Base-by-base conservation (phyloP, 2,888 invertebrate genomes). In the Sinelater perroti region DNA sequence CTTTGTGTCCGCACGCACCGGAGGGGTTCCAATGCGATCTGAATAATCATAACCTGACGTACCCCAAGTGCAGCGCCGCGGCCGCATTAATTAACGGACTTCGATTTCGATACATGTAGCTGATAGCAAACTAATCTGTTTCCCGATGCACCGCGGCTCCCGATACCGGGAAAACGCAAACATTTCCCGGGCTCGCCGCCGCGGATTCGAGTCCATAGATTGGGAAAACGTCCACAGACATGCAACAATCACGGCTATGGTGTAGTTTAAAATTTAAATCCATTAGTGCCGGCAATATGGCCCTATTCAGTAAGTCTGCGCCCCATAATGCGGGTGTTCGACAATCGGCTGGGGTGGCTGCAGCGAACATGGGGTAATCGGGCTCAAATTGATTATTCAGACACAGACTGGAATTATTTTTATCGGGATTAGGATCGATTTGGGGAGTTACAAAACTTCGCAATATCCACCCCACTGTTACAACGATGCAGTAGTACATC, bases 341-440 rank as follows among this genome's bases (percentile, higher is more conserved):
- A 53, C 38, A 55, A 58, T 55, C 20, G 54, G 38, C 51, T 24
- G 38, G 45, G 52, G 50, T 38, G 33, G 31, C 47, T 38, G 38
- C 52, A 51, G 33, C 44, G 56, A 56, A 49, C 45, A 35, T 50
- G 61, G 56, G 61, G 53, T 60, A 62, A 65, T 65, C 62, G 58
- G 40, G 49, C 57, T 54, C 56, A 56, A 63, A 65, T 64, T 63
- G 65, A 64, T 67, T 63, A 59, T 62, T 59, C 60, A 53, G 56
- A 14, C 54, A n/a, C n/a, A 10, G 40, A 31, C 36, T 18, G 7
- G 38, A 47, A 54, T 47, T 47, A 54, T 54, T 54, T 47, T 47
- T 46, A 54, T 54, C 46, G 21, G 21, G 38, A 26, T 49, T 36
- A 31, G 17, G 24, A 21, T 33, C 33, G 31, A 7, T 21, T 40